A percentile compares a stretch with the other conserved stretches of the same genome.
These are phyloP conservation scores for Actenoides hombroni DNA, from an alignment of 2,113 vertebrate genomes.

Conservation along the genomic window DNA sequence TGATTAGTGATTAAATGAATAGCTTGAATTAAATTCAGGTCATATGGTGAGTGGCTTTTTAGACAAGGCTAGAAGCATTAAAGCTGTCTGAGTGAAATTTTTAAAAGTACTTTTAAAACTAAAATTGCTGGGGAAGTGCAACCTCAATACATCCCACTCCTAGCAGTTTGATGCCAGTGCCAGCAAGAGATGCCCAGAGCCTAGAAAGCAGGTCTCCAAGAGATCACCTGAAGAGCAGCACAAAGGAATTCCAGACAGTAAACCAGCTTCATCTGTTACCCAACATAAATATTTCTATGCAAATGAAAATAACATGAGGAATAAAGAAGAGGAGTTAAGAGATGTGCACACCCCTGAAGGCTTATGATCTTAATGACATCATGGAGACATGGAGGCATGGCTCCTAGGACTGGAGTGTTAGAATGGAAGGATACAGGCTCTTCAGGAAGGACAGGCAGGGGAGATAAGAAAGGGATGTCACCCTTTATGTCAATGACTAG, in stretches of 20 bases:
- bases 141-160: neutral
- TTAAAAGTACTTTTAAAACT: neutral
- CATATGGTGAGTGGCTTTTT: neutral
- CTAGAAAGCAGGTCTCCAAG: neutral
- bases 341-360: neutral
- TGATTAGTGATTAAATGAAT: conserved; percentile 48
- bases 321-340: neutral
- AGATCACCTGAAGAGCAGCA: neutral
- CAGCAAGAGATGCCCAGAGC: neutral
- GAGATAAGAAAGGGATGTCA: neutral
- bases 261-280: neutral
- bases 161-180: neutral
- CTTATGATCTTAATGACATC: neutral
- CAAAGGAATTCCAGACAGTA: neutral
- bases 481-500: neutral
- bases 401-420: neutral
- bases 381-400: neutral
- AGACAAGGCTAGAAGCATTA: neutral
- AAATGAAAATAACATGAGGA: neutral
- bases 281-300: neutral
- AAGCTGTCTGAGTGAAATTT: neutral
- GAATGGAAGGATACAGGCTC: neutral
- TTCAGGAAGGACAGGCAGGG: neutral
- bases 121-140: neutral
- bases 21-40: conserved; percentile 10